Evolutionary conservation across 2,113 vertebrate species (phyloP).

Genomic region (Alligator mississippiensis): DNA sequence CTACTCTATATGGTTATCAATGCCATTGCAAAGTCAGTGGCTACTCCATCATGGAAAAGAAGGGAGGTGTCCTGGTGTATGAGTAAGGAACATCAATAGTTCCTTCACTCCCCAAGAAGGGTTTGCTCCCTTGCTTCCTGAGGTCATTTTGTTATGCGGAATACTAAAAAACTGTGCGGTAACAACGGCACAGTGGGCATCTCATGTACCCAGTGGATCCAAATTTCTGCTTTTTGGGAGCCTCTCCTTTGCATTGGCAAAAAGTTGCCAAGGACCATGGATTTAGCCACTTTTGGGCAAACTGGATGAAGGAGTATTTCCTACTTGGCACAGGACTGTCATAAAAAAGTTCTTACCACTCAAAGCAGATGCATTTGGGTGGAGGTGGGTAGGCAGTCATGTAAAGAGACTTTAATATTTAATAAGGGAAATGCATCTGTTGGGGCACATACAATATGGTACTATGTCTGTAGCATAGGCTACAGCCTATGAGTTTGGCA

Average conservation of each 20-base stretch:
- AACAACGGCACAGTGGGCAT: background rate
- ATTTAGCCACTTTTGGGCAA: background rate
- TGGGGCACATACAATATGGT: no score
- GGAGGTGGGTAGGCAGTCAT: no score
- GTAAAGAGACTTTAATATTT: no score
- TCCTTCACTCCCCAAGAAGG: background rate
- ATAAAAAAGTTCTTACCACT: no score
- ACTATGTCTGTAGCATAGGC: no score
- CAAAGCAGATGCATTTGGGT: no score
- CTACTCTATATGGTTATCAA: no score
- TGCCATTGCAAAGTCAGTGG: background rate
- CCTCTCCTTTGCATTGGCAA: background rate
- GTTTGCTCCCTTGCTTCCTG: background rate
- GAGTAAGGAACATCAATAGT: background rate
- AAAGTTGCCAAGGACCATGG: background rate
- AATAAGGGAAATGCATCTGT: no score
- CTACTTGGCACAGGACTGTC: no score
- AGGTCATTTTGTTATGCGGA: background rate
- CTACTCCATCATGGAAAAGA: background rate
- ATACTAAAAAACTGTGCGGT: no score
- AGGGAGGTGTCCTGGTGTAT: background rate
- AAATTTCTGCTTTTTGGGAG: background rate
- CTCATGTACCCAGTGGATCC: background rate
- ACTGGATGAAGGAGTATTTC: no score
- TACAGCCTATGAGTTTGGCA: no score